Base-by-base conservation (phyloP, 2,888 invertebrate species). In the Dicyrtomina minuta region DNA sequence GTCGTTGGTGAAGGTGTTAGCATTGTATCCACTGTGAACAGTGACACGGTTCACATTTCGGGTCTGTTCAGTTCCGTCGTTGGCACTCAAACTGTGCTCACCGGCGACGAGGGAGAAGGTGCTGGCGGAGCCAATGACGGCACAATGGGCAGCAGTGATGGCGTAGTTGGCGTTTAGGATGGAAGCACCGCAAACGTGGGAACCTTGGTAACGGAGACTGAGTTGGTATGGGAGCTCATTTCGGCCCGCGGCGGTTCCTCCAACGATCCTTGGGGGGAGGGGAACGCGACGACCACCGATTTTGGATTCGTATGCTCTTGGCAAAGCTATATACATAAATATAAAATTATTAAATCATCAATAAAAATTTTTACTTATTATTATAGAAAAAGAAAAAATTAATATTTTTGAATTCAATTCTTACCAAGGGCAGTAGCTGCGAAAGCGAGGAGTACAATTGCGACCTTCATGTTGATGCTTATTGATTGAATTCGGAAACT, bases 1-100 rank as follows among this genome's bases (percentile, higher is more conserved):
- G 61, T 79, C 79, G 65, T 79, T 75, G 67, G 77, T 75, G n/a
- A 74, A 49, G 13, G 71, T 72, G 66, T 70, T 71, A 20, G 70
- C 66, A 20, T 71, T 70, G 70, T 78, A 79, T 2, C 75, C 60
- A 1, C 77, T 75, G 39, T 79, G 79, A 33, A 70, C 62, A 49
- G 67, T 69, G 66, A 73, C 70, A 24, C n/a, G n/a, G 53, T 64
- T 27, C 15, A 75, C 72, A 24, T 46, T 41, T 33, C 62, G 27
- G 56, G 53, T 39, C 70, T 74, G 72, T 60, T 75, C 72, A 56
- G 68, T 66, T 17, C 72, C 74, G 22, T 75, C 74, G 53, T 72
- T 71, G 1, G 15, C 15, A 68, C 70, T 71, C 43, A 74, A 44
- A 17, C 62, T 68, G 70, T 75, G 74, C 41, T 74, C 72, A 27